These are phyloP conservation scores for Hemitrygon akajei DNA, from an alignment of 2,797 vertebrate species.

Conservation along the genomic window DNA sequence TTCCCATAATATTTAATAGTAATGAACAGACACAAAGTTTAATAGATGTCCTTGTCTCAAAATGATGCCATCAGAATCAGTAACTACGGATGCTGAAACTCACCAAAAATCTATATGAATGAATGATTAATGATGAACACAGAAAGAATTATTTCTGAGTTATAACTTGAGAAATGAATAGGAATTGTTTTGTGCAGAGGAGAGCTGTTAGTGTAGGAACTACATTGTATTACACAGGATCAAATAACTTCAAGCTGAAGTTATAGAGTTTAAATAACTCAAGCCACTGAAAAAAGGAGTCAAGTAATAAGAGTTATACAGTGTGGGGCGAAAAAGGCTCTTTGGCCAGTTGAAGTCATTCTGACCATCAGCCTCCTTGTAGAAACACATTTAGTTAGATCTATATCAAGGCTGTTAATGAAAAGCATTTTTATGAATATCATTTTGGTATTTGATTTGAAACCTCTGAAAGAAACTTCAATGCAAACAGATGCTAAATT, in stretches of 20 bases:
- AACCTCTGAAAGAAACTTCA: background rate
- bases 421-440: background rate
- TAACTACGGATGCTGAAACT: background rate
- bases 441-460: background rate
- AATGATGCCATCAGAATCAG: background rate
- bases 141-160: background rate
- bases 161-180: background rate
- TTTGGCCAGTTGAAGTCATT: no score
- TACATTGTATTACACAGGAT: no score
- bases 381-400: background rate
- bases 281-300: background rate
- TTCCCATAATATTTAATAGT: background rate
- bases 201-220: background rate
- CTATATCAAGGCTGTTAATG: background rate
- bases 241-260: conserved; percentile 6
- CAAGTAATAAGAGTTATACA: no score
- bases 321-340: no score
- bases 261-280: background rate
- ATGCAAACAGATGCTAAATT: background rate
- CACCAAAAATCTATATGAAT: background rate
- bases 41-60: background rate
- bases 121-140: background rate
- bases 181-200: background rate
- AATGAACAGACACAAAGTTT: background rate
- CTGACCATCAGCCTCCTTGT: background rate